Conservation (phyloP, 2,113 vertebrate species). For the Lipophrys pholis region DNA sequence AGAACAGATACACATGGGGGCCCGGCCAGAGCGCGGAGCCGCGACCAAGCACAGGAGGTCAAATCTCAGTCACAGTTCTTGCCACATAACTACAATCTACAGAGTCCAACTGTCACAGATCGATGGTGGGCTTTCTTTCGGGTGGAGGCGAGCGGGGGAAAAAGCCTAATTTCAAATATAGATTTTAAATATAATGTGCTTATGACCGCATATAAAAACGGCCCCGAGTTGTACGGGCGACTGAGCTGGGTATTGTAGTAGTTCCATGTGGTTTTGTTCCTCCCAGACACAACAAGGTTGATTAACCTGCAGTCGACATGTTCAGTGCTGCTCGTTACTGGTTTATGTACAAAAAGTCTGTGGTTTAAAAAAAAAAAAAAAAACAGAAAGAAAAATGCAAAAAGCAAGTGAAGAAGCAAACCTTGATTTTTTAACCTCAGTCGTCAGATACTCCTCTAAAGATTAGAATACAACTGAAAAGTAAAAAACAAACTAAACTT, state of each 20-base stretch:
- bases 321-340: constrained; percentile 24
- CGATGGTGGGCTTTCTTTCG: not conserved
- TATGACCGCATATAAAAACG: not conserved
- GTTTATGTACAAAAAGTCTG: constrained; percentile 25
- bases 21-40: constrained; percentile 43
- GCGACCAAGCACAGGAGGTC: constrained; percentile 6
- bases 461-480: no score
- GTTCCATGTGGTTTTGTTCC: constrained; percentile 10
- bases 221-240: not conserved
- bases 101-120: constrained; percentile 37
- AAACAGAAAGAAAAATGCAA: constrained; percentile 8
- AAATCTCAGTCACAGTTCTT: constrained; percentile 49
- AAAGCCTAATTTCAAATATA: no score
- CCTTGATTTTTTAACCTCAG: not conserved
- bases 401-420: not conserved
- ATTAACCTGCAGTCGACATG: not conserved
- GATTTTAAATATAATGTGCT: not conserved
- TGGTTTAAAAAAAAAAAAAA: constrained; percentile 1
- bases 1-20: constrained; percentile 36
- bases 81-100: constrained; percentile 15
- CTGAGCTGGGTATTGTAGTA: constrained; percentile 11
- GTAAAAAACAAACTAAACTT: no score
- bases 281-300: not conserved
- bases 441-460: not conserved
- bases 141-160: no score